Percentiles rank a stretch among this genome's conserved stretches.
Evolutionary conservation across 92 coral and sea anemone species (phyloP).

Genomic region (Paramuricea clavata): DNA sequence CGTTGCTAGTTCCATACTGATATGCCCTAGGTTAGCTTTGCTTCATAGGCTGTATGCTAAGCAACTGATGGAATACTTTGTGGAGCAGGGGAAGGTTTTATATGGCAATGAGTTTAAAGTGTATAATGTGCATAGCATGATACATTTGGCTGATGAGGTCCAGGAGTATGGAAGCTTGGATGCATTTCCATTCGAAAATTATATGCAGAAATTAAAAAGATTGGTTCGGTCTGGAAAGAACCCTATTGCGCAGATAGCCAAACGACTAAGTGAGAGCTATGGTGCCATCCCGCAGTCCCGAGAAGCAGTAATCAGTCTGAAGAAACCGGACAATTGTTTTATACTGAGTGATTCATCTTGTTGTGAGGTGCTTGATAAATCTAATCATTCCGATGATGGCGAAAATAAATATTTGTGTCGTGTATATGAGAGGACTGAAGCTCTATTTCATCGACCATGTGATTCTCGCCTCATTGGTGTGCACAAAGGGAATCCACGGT

Average conservation of each 20-base stretch:
- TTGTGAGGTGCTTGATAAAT: slow-evolving; percentile 24
- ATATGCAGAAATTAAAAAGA: slow-evolving; percentile 31
- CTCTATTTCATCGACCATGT: slow-evolving; percentile 20
- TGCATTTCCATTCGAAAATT: slow-evolving; percentile 34
- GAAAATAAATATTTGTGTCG: slow-evolving; percentile 1
- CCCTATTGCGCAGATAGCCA: slow-evolving; percentile 38
- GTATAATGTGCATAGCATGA: slow-evolving; percentile 39
- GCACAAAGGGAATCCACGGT: neutral
- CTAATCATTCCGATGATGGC: slow-evolving; percentile 11
- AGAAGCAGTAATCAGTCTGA: slow-evolving; percentile 10
- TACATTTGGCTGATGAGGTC: slow-evolving; percentile 45
- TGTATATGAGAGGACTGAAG: slow-evolving; percentile 6
- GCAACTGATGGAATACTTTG: slow-evolving; percentile 38
- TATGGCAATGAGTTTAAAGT: slow-evolving; percentile 33
- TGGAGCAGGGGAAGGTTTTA: slow-evolving; percentile 6
- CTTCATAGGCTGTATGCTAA: slow-evolving; percentile 5
- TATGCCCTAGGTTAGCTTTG: neutral
- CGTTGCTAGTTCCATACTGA: slow-evolving; percentile 23
- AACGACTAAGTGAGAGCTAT: slow-evolving; percentile 23
- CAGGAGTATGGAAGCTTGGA: slow-evolving; percentile 15
- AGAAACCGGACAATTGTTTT: slow-evolving; percentile 25
- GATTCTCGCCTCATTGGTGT: slow-evolving; percentile 36
- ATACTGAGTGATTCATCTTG: slow-evolving; percentile 23
- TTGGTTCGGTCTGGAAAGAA: slow-evolving; percentile 18
- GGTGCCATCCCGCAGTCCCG: neutral